Percentiles rank a stretch among this genome's conserved stretches.
Evolutionary conservation across 2,888 invertebrate genomes (phyloP).

Genomic region (Drosophila kanekoi): DNA sequence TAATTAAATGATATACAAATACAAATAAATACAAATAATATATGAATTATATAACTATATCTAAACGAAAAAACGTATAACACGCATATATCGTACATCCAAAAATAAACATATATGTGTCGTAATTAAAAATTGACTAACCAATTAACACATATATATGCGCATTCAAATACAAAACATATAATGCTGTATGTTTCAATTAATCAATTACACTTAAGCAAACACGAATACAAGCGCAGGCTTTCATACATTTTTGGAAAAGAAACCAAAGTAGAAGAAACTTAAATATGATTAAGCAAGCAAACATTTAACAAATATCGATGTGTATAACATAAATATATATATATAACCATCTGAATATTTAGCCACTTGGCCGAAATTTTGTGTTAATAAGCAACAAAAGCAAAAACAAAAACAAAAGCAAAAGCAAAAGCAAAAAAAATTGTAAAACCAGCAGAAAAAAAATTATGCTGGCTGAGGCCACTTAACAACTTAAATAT

Average conservation of each 20-base stretch:
- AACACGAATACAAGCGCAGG: constrained; percentile 60
- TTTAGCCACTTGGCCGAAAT: constrained; percentile 72
- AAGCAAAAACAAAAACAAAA: constrained; percentile 5
- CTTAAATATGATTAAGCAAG: constrained; percentile 41
- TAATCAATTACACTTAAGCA: constrained; percentile 31
- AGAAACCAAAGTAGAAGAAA: constrained; percentile 21
- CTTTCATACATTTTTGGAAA: constrained; percentile 82
- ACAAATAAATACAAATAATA: constrained; percentile 69
- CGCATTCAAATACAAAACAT: constrained; percentile 9
- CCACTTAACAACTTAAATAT: constrained; percentile 61
- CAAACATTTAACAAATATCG: constrained; percentile 62
- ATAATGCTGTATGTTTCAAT: constrained; percentile 54
- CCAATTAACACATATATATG: constrained; percentile 25
- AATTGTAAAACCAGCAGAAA: constrained; percentile 75
- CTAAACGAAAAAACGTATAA: background rate
- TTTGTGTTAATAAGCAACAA: constrained; percentile 63
- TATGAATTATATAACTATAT: constrained; percentile 1
- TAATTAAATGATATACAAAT: constrained; percentile 57
- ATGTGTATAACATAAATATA: constrained; percentile 62
- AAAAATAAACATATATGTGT: constrained; percentile 34
- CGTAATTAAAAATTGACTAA: constrained; percentile 15
- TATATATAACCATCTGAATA: constrained; percentile 41
- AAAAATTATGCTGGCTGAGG: constrained; percentile 81
- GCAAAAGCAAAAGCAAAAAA: constrained; percentile 53
- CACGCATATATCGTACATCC: constrained; percentile 1